A percentile compares a stretch with the other conserved stretches of the same genome.
phyloP scores from a whole-genome alignment of 2,888 invertebrate species.

The Zaprionus obscuricornis region DNA sequence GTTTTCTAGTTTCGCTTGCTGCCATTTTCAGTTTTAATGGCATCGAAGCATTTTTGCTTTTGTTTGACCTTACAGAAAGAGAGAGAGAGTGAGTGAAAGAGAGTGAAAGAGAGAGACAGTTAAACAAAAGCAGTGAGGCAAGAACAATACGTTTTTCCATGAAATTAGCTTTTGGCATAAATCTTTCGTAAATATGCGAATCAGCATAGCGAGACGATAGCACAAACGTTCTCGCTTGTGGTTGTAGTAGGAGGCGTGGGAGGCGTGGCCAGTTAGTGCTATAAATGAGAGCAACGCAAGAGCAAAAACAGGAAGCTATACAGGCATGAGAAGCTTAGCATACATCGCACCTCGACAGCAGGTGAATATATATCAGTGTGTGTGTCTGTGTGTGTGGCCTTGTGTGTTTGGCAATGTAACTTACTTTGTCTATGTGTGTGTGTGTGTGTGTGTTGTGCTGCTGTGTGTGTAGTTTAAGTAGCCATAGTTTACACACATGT shows the following conservation, averaged over 20 bases:
- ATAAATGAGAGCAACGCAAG: conserved; percentile 25
- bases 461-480: conserved; percentile 52
- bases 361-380: too few species aligned
- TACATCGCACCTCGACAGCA: too few species aligned
- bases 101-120: too few species aligned
- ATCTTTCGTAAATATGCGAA: conserved; percentile 70
- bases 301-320: too few species aligned
- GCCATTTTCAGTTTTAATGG: conserved; percentile 50
- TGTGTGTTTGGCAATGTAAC: conserved; percentile 46
- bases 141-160: conserved; percentile 77
- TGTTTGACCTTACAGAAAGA: conserved; percentile 66
- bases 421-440: not conserved
- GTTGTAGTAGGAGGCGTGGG: not conserved
- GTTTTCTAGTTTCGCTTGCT: conserved; percentile 36
- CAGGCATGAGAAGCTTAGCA: too few species aligned
- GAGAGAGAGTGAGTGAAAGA: too few species aligned
- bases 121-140: conserved; percentile 8
- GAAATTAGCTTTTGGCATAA: conserved; percentile 78
- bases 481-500: conserved; percentile 60
- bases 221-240: too few species aligned
- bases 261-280: not conserved
- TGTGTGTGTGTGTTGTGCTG: conserved; percentile 20
- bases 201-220: conserved; percentile 6
- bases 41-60: conserved; percentile 47
- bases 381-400: conserved; percentile 24